These are phyloP conservation scores for Beroe forskalii DNA, from an alignment of 37 sponge, comb jelly and placozoan species.

Conservation along the genomic window DNA sequence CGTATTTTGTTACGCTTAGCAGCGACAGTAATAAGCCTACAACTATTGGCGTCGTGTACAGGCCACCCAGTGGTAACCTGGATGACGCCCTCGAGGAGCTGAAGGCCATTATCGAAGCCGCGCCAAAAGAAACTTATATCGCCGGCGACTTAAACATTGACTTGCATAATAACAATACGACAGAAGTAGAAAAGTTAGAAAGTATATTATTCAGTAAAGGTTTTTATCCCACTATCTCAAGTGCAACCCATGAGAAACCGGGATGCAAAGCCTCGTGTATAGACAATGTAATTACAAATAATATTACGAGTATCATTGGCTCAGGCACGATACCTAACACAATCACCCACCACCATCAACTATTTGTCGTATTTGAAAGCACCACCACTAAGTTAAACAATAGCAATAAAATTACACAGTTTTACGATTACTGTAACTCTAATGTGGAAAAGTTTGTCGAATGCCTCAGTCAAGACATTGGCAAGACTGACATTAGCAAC, in stretches of 20 bases:
- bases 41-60: too few species aligned
- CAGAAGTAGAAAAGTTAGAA: background rate
- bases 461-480: too few species aligned
- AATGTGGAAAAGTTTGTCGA: too few species aligned
- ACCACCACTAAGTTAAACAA: too few species aligned
- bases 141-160: background rate
- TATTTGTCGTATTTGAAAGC: too few species aligned
- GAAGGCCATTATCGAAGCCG: background rate
- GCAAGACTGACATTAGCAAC: too few species aligned
- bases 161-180: background rate
- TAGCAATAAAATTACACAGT: too few species aligned
- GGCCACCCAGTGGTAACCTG: background rate
- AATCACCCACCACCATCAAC: too few species aligned
- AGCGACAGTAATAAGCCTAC: too few species aligned
- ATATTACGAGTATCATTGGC: background rate
- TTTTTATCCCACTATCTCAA: background rate
- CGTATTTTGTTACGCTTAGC: too few species aligned
- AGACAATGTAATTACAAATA: background rate
- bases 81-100: background rate
- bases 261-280: background rate
- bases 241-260: background rate
- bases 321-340: too few species aligned
- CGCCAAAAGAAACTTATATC: background rate
- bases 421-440: too few species aligned
- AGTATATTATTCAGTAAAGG: background rate